Percentiles rank a stretch among this genome's conserved stretches.
Evolutionary conservation across 1,140 invertebrate genomes (phyloP).

Genomic region (Dolichoris vasculosae): DNA sequence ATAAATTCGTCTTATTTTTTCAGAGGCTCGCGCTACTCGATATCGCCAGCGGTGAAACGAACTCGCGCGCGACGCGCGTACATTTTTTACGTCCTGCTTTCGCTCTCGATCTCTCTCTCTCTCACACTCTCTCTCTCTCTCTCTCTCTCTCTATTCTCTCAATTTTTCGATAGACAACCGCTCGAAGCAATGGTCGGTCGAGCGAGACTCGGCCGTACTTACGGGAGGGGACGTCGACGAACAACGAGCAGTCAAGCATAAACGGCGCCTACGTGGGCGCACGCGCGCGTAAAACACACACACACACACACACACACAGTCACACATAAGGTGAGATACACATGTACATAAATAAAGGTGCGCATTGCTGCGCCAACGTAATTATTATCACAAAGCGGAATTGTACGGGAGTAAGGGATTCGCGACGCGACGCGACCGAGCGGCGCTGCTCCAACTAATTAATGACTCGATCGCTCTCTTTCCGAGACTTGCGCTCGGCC

Average conservation of each 20-base stretch:
- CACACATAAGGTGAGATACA: constrained; percentile 16
- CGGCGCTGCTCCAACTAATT: constrained; percentile 54
- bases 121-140: neutral
- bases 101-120: neutral
- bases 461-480: constrained; percentile 49
- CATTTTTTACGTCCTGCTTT: neutral
- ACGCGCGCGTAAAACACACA: constrained; percentile 32
- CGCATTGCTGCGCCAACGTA: constrained; percentile 48
- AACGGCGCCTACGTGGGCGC: constrained; percentile 69
- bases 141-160: neutral
- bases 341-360: constrained; percentile 2
- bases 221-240: neutral
- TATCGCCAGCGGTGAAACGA: constrained; percentile 6
- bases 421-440: neutral
- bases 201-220: neutral
- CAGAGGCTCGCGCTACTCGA: neutral
- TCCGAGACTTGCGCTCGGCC: neutral
- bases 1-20: constrained; percentile 21
- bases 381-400: constrained; percentile 63
- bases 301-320: neutral
- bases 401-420: constrained; percentile 46
- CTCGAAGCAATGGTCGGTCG: neutral
- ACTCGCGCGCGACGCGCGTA: neutral
- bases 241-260: constrained; percentile 31
- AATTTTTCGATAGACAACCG: constrained; percentile 1